Evolutionary conservation across 2,113 vertebrate species (phyloP).

Genomic region (Pitta sordida): DNA sequence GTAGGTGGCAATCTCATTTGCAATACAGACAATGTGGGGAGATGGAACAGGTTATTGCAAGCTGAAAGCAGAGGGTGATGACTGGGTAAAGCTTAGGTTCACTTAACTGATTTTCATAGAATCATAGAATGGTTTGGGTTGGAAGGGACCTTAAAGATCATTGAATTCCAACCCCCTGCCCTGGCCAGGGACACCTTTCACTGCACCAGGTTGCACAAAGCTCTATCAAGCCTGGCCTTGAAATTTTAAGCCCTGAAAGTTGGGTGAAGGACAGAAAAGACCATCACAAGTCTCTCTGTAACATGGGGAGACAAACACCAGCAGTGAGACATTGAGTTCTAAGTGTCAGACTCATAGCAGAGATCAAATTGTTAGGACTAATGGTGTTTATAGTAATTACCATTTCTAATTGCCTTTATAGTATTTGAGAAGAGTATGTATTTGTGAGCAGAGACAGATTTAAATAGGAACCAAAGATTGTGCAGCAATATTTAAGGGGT

Average conservation of each 20-base stretch:
- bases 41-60: not conserved
- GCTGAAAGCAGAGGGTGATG: not conserved
- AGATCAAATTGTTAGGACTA: not conserved
- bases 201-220: not conserved
- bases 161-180: rapidly evolving
- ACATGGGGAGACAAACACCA: not conserved
- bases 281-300: not conserved
- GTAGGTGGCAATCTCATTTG: not conserved
- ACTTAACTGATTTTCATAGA: not conserved
- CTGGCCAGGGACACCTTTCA: not conserved
- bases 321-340: not conserved
- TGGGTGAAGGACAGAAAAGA: not conserved
- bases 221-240: not conserved
- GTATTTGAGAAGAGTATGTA: conserved; percentile 13
- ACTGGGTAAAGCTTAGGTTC: not conserved
- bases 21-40: not conserved
- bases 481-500: not conserved
- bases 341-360: not conserved
- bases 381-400: not conserved
- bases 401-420: not conserved
- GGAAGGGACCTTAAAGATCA: not conserved
- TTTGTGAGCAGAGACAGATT: not conserved
- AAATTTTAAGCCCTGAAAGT: not conserved
- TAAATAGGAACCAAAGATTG: not conserved
- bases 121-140: not conserved